A percentile compares a stretch with the other conserved stretches of the same genome.
Evolutionary conservation across 2,888 invertebrate genomes (phyloP).

Genomic region (Notocelia uddmanniana): DNA sequence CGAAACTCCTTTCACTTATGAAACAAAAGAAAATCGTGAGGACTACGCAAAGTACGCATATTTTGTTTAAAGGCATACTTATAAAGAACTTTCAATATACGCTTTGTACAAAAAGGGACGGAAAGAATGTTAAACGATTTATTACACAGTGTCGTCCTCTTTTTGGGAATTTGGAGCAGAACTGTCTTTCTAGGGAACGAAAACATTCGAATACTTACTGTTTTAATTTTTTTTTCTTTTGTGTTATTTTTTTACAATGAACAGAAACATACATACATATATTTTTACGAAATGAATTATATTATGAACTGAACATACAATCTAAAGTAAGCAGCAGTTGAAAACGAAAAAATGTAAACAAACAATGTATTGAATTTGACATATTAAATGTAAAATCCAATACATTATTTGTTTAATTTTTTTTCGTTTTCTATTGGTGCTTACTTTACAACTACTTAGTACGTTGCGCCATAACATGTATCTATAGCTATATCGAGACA

Average conservation of each 20-base stretch:
- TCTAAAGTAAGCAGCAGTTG: too few species aligned
- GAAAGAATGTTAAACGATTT: conserved; percentile 28
- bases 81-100: conserved; percentile 11
- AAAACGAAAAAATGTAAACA: too few species aligned
- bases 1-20: conserved; percentile 19
- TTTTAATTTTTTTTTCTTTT: background rate
- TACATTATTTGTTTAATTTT: too few species aligned
- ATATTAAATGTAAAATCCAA: too few species aligned
- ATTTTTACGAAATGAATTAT: conserved; percentile 5
- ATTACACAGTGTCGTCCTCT: conserved; percentile 3
- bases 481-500: conserved; percentile 1
- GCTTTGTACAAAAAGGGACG: conserved; percentile 10
- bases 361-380: too few species aligned
- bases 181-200: background rate
- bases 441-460: too few species aligned
- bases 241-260: background rate
- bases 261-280: background rate
- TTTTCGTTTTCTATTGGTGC: too few species aligned
- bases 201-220: background rate
- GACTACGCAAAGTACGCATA: background rate
- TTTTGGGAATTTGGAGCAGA: conserved; percentile 2
- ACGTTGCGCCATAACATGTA: conserved; percentile 4
- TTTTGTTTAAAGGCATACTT: conserved; percentile 5
- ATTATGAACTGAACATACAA: too few species aligned
- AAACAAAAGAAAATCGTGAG: conserved; percentile 14